Evolutionary conservation across 2,888 invertebrate species (phyloP).

Genomic region (Temnothorax ravouxi): DNA sequence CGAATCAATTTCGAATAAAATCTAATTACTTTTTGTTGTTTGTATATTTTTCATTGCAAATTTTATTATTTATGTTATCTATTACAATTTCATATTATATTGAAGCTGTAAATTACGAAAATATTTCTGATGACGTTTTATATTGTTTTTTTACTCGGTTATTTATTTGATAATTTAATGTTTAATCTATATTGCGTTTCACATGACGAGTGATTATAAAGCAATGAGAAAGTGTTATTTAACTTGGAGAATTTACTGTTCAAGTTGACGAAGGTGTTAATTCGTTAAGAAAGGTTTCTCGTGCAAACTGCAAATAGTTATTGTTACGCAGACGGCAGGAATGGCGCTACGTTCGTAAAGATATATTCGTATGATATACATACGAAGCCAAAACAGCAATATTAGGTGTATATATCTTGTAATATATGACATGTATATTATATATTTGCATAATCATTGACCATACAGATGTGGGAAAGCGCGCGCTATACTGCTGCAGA

Average conservation of each 20-base stretch:
- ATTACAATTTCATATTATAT: not conserved
- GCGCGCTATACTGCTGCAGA: slow-evolving; percentile 35
- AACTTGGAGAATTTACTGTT: slow-evolving; percentile 19
- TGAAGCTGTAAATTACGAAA: slow-evolving; percentile 5
- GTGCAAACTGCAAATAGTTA: slow-evolving; percentile 29
- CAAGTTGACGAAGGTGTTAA: slow-evolving; percentile 16
- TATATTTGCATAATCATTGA: slow-evolving; percentile 62
- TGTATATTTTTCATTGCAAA: not conserved
- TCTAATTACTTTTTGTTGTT: not conserved
- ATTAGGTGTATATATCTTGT: slow-evolving; percentile 85
- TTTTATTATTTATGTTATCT: not conserved
- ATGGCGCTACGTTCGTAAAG: slow-evolving; percentile 73
- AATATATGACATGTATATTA: slow-evolving; percentile 78
- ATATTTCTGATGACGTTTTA: slow-evolving; percentile 1
- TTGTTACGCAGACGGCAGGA: slow-evolving; percentile 56
- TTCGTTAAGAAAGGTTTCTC: slow-evolving; percentile 11
- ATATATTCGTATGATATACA: slow-evolving; percentile 74
- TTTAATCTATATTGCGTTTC: not conserved
- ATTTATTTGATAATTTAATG: not conserved
- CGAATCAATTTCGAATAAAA: not conserved
- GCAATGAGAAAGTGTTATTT: slow-evolving; percentile 1
- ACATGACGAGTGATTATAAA: slow-evolving; percentile 13
- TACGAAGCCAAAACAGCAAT: slow-evolving; percentile 84
- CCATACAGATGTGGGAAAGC: slow-evolving; percentile 66
- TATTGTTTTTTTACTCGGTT: not conserved